These are phyloP conservation scores for Leucosticte australis DNA, from an alignment of 2,113 vertebrate genomes.

Conservation along the genomic window DNA sequence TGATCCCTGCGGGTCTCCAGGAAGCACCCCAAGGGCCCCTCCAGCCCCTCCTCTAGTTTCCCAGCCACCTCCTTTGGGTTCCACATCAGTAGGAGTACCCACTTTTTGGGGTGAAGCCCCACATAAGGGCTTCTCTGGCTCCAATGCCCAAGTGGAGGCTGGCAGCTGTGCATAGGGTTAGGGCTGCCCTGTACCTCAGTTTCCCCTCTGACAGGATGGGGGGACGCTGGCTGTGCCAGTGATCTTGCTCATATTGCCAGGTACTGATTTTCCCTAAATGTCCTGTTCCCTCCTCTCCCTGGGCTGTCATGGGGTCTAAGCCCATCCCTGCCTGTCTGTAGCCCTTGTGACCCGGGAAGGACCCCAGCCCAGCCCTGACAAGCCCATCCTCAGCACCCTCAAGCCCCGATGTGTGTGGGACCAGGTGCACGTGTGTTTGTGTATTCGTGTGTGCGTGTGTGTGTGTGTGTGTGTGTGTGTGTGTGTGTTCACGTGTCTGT, in stretches of 20 bases:
- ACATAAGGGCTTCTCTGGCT: fast-evolving
- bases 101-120: fast-evolving
- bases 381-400: neutral
- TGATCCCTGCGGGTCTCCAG: fast-evolving
- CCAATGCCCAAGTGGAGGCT: fast-evolving
- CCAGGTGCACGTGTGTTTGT: fast-evolving
- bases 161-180: fast-evolving
- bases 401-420: too few relatives aligned
- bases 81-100: fast-evolving
- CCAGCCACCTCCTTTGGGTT: neutral
- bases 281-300: neutral
- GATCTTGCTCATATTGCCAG: neutral
- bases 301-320: neutral
- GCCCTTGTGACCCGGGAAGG: fast-evolving
- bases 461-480: too few relatives aligned
- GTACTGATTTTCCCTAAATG: too few relatives aligned
- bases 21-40: fast-evolving
- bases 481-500: too few relatives aligned
- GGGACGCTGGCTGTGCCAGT: fast-evolving
- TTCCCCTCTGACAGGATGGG: neutral
- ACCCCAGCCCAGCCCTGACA: too few relatives aligned
- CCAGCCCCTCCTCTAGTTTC: neutral
- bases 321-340: too few relatives aligned
- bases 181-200: neutral
- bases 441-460: too few relatives aligned